phyloP scores from a whole-genome alignment of 2,888 invertebrate genomes.

The Frankliniella intonsa region DNA sequence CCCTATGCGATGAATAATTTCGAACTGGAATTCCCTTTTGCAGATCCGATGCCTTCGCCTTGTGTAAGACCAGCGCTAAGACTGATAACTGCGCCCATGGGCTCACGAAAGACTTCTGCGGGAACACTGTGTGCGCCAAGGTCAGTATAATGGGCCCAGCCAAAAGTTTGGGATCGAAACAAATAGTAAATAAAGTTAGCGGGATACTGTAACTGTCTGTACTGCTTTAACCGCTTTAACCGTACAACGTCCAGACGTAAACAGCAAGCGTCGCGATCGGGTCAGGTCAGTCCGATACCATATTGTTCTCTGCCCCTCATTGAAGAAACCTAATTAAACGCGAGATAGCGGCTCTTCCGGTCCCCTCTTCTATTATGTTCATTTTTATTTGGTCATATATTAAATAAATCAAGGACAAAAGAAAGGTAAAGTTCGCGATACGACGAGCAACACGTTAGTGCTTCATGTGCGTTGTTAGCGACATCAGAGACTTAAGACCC shows the following conservation, averaged over 20 bases:
- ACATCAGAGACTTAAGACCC: too few relatives aligned
- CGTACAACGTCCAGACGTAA: too few relatives aligned
- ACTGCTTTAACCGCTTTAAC: too few relatives aligned
- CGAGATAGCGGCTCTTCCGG: neutral
- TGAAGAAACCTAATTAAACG: neutral
- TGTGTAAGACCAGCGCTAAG: neutral
- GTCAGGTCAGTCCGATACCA: neutral
- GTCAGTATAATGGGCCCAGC: slow-evolving; percentile 35
- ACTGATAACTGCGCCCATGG: slow-evolving; percentile 39
- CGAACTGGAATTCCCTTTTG: neutral
- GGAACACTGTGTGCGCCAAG: slow-evolving; percentile 41
- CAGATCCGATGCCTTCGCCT: neutral
- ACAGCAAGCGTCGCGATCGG: neutral
- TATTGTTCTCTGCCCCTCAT: neutral
- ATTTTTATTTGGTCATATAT: too few relatives aligned
- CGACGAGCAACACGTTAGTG: too few relatives aligned
- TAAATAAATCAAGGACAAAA: too few relatives aligned
- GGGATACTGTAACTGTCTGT: too few relatives aligned
- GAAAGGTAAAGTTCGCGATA: too few relatives aligned
- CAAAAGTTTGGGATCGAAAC: neutral
- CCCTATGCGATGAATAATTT: too few relatives aligned
- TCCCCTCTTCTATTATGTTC: too few relatives aligned
- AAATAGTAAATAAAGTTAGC: too few relatives aligned
- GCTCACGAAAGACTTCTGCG: slow-evolving; percentile 39
- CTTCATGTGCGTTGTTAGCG: too few relatives aligned